A percentile compares a stretch with the other conserved stretches of the same genome.
phyloP scores from a whole-genome alignment of 2,888 invertebrate species.

The Leucophenga montana region DNA sequence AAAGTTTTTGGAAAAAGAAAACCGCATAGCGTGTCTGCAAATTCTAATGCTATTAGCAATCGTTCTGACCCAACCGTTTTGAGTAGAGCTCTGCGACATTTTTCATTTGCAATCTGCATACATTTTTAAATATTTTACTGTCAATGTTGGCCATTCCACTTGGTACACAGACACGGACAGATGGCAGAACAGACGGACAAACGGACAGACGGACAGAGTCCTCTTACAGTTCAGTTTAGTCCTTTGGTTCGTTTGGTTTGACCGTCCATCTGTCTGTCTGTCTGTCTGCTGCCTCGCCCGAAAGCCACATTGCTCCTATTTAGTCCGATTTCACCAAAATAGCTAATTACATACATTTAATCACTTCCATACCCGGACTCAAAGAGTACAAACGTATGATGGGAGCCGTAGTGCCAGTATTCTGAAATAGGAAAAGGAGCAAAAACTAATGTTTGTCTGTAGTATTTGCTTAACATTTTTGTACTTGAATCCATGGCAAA shows the following conservation, averaged over 20 bases:
- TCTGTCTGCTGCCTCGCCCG: not conserved
- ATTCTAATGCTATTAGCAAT: constrained; percentile 17
- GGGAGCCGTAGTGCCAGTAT: not conserved
- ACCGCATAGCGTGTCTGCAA: not conserved
- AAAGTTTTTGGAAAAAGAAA: no score
- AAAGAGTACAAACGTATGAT: not conserved
- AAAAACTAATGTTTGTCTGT: constrained; percentile 43
- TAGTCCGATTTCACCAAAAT: constrained; percentile 32
- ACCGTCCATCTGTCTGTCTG: not conserved
- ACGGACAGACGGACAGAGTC: not conserved
- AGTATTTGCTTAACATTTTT: not conserved
- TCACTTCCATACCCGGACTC: constrained; percentile 36
- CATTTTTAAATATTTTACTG: constrained; percentile 22
- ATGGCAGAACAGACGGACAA: not conserved
- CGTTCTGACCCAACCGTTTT: not conserved
- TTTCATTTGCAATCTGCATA: constrained; percentile 21
- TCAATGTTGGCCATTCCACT: constrained; percentile 18
- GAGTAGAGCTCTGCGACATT: not conserved
- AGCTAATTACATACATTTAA: constrained; percentile 52
- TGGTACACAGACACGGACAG: not conserved
- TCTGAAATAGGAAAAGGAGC: not conserved
- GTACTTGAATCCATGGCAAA: not conserved
- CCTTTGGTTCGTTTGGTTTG: not conserved
- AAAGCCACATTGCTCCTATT: constrained; percentile 25
- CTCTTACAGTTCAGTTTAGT: not conserved